These are phyloP conservation scores for Petrolisthes manimaculis DNA, from an alignment of 2,888 invertebrate genomes.

Conservation along the genomic window DNA sequence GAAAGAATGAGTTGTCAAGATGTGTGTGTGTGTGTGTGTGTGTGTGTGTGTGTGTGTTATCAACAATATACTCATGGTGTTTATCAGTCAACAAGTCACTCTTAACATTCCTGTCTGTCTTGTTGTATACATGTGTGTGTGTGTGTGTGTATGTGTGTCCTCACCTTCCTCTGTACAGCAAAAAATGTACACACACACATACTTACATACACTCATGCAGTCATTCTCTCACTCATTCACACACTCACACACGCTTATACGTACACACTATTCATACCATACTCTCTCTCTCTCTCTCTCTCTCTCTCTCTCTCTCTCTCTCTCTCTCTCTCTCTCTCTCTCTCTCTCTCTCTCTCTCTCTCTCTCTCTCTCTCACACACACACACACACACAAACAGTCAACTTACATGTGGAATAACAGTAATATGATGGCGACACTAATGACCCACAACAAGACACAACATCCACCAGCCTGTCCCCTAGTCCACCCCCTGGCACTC, in stretches of 20 bases:
- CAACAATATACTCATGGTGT: too few species aligned
- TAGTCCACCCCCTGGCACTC: background rate
- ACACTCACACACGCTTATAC: background rate
- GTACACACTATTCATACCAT: background rate
- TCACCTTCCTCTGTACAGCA: background rate
- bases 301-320: background rate
- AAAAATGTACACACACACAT: slow-evolving; percentile 1
- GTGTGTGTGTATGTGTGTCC: background rate
- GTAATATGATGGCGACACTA: background rate
- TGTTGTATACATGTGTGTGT: background rate
- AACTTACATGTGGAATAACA: background rate
- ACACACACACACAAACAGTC: too few species aligned
- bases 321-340: background rate
- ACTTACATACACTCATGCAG: background rate
- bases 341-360: background rate
- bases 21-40: too few species aligned
- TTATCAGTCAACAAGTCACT: too few species aligned
- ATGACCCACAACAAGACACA: background rate
- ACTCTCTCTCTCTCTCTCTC: slow-evolving; percentile 6
- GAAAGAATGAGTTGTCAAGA: too few species aligned
- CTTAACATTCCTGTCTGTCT: too few species aligned
- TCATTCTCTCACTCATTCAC: background rate
- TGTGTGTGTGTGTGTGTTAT: too few species aligned
- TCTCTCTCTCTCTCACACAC: too few species aligned
- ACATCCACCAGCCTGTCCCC: background rate